Evolutionary conservation across 2,888 invertebrate species (phyloP), one percentile per base, ranked within the genome.

Genomic region (Sturmia bella): DNA sequence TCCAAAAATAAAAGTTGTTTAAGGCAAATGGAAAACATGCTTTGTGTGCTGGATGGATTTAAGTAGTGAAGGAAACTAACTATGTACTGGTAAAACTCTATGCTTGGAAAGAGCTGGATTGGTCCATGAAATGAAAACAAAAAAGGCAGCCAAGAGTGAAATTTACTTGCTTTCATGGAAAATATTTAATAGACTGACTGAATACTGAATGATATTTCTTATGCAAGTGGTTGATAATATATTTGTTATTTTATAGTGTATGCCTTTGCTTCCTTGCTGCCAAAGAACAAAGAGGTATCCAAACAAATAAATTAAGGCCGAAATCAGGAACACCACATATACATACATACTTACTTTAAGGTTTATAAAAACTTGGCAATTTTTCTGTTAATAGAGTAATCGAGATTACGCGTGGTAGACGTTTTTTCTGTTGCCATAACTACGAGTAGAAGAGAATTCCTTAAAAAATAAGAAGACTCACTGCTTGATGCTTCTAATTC

Each of bases 71-170:
- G 17, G 37, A 56, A 56, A 32, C 61, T 27, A 45, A 48, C 5
- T n/a, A n/a, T n/a, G n/a, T 43, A 37, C 32, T 54, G 15, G 19
- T 17, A 6, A 13, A 52, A 1, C 5, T 17, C 32, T 27, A 45
- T 2, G 19, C 13, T 56, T 0, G 15, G 15, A 19, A n/a, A 12
- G 57, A 17, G 48, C 6, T 9, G 13, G 32, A 37, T 32, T 32
- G 32, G 54, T 7, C 0, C 45, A 45, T 56, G 37, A 39, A 63
- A 57, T 39, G 63, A 41, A 69, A 56, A 19, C 52, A 9, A 32
- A 17, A 76, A 56, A 81, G 17, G 37, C 77, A 82, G 81, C 70
- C 77, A 78, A 82, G 77, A 66, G 81, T 77, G 77, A 82, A 82
- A 82, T 82, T 82, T 78, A 78, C 77, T 73, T 64, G 59, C 57